phyloP scores from a whole-genome alignment of 2,113 vertebrate species.

The Nipponia nippon region DNA sequence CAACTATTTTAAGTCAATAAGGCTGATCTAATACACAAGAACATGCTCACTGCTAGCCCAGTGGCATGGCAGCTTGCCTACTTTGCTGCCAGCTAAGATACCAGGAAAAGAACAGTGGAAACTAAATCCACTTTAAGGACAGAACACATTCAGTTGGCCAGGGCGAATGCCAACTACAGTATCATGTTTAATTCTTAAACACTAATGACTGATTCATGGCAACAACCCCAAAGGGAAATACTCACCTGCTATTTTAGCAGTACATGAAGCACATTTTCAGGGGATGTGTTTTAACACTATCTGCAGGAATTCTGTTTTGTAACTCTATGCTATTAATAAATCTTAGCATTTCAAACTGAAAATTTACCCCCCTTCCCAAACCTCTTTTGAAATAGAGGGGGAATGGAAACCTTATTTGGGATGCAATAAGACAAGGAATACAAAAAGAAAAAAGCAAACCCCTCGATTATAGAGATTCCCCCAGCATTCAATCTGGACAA shows the following conservation, averaged over 20 bases:
- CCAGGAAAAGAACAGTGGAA: conserved; percentile 52
- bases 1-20: conserved; percentile 62
- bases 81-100: conserved; percentile 37
- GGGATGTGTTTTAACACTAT: background rate
- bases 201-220: conserved; percentile 25
- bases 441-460: background rate
- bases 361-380: background rate
- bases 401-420: background rate
- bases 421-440: background rate
- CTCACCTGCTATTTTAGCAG: conserved; percentile 37
- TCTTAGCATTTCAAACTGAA: background rate
- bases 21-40: conserved; percentile 48
- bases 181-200: conserved; percentile 45
- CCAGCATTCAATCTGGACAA: background rate
- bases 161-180: conserved; percentile 2
- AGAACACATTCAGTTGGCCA: conserved; percentile 15
- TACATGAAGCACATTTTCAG: background rate
- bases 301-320: background rate
- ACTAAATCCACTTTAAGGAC: conserved; percentile 34
- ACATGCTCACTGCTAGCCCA: background rate
- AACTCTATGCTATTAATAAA: conserved; percentile 10
- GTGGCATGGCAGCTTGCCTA: conserved; percentile 38
- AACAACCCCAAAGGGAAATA: conserved; percentile 44
- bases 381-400: background rate
- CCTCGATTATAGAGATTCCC: rapidly evolving